Evolutionary conservation across 2,113 vertebrate genomes (phyloP).

Genomic region (Triplophysa tibetana): DNA sequence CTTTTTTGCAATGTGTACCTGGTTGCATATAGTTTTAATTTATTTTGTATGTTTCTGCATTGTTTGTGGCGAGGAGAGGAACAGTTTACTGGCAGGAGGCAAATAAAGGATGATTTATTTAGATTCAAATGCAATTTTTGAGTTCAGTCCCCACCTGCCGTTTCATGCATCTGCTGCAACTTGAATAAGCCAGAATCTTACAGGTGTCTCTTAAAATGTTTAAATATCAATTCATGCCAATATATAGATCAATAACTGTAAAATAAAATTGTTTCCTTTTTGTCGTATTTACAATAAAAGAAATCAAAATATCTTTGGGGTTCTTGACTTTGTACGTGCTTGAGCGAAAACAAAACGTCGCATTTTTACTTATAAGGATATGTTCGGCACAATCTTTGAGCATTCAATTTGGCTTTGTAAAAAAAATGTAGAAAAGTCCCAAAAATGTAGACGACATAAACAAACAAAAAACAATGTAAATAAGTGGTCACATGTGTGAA

Average conservation of each 20-base stretch:
- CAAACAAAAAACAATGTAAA: too few species aligned
- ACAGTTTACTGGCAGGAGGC: slow-evolving; percentile 23
- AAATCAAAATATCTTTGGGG: slow-evolving; percentile 49
- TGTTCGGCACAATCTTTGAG: too few species aligned
- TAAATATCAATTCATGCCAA: slow-evolving; percentile 60
- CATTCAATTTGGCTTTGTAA: too few species aligned
- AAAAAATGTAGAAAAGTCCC: too few species aligned
- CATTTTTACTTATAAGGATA: too few species aligned
- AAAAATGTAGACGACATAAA: too few species aligned
- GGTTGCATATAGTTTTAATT: slow-evolving; percentile 46
- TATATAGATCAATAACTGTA: slow-evolving; percentile 64
- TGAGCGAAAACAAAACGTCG: too few species aligned
- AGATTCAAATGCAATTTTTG: slow-evolving; percentile 22
- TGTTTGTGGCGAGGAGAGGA: slow-evolving; percentile 49
- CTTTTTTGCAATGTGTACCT: slow-evolving; percentile 33
- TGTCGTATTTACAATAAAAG: slow-evolving; percentile 68
- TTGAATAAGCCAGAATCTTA: slow-evolving; percentile 55
- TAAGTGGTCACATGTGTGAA: too few species aligned
- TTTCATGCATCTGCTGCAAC: slow-evolving; percentile 57
- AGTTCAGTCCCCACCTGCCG: slow-evolving; percentile 50
- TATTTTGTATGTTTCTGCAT: slow-evolving; percentile 42
- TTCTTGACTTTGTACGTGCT: slow-evolving; percentile 19
- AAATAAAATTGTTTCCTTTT: slow-evolving; percentile 67
- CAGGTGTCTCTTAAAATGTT: slow-evolving; percentile 57
- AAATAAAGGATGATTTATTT: slow-evolving; percentile 38